These are phyloP conservation scores for Dolichopus griseipennis DNA, from an alignment of 2,888 invertebrate genomes.

Conservation along the genomic window DNA sequence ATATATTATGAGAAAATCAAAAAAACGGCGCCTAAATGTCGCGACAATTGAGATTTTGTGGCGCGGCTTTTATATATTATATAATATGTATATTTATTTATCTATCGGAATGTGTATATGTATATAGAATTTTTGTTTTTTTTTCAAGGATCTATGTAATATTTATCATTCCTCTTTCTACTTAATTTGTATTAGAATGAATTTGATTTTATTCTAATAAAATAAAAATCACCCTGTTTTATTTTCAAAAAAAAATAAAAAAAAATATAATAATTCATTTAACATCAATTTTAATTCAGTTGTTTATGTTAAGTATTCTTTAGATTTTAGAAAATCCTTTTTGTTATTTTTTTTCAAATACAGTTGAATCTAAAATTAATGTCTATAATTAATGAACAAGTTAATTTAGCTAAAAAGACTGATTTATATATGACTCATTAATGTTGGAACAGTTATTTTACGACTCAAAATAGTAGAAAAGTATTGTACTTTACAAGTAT, in stretches of 20 bases:
- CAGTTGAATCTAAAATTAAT: not conserved
- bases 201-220: no score
- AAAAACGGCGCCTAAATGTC: conserved; percentile 38
- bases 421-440: no score
- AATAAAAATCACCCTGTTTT: no score
- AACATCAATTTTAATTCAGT: not conserved
- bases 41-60: conserved; percentile 42
- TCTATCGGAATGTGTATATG: conserved; percentile 2
- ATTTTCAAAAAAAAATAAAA: no score
- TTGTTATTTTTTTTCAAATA: no score
- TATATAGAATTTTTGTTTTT: conserved; percentile 8
- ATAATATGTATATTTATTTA: not conserved
- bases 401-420: no score
- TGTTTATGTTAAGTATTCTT: not conserved
- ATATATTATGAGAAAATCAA: conserved; percentile 14
- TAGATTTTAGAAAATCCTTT: not conserved
- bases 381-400: not conserved
- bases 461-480: no score
- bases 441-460: no score
- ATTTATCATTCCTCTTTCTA: not conserved
- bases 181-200: no score
- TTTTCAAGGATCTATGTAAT: conserved; percentile 8
- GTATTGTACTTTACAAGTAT: no score
- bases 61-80: conserved; percentile 21
- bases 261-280: not conserved